Conservation (phyloP, 2,888 invertebrate genomes). For the Liopterus haemorrhoidalis region DNA sequence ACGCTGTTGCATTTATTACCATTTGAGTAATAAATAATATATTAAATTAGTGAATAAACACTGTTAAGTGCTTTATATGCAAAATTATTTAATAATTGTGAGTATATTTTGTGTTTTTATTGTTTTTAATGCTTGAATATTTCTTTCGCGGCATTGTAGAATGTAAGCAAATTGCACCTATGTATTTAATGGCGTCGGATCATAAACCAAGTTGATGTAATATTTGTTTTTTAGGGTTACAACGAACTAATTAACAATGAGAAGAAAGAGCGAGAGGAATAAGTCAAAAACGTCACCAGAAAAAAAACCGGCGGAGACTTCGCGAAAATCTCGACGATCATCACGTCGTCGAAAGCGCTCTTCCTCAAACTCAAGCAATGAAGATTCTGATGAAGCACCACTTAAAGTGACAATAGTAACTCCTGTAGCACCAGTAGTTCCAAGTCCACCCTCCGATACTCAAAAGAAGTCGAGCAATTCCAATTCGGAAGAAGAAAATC, state of each 20-base stretch:
- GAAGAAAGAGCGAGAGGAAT: slow-evolving; percentile 67
- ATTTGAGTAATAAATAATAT: too few species aligned
- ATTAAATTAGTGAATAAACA: too few species aligned
- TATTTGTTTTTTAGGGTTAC: slow-evolving; percentile 12
- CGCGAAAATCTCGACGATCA: slow-evolving; percentile 44
- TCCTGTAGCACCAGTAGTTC: slow-evolving; percentile 24
- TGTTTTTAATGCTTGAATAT: too few species aligned
- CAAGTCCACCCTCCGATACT: slow-evolving; percentile 12
- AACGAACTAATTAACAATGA: slow-evolving; percentile 51
- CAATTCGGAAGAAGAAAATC: slow-evolving; percentile 35
- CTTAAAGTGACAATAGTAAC: slow-evolving; percentile 25
- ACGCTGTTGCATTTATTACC: too few species aligned
- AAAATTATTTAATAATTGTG: too few species aligned
- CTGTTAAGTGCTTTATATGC: too few species aligned
- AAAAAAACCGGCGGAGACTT: slow-evolving; percentile 46
- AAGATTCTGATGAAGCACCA: slow-evolving; percentile 35
- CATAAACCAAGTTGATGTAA: slow-evolving; percentile 10
- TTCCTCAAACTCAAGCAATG: slow-evolving; percentile 41
- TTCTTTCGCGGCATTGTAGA: too few species aligned
- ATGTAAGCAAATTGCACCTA: too few species aligned
- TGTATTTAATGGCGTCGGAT: slow-evolving; percentile 22
- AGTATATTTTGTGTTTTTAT: too few species aligned
- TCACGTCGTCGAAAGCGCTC: slow-evolving; percentile 47
- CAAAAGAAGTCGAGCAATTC: slow-evolving; percentile 21
- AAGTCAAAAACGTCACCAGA: slow-evolving; percentile 63